phyloP scores from a whole-genome alignment of 2,888 invertebrate species.

The Cybosia mesomella region DNA sequence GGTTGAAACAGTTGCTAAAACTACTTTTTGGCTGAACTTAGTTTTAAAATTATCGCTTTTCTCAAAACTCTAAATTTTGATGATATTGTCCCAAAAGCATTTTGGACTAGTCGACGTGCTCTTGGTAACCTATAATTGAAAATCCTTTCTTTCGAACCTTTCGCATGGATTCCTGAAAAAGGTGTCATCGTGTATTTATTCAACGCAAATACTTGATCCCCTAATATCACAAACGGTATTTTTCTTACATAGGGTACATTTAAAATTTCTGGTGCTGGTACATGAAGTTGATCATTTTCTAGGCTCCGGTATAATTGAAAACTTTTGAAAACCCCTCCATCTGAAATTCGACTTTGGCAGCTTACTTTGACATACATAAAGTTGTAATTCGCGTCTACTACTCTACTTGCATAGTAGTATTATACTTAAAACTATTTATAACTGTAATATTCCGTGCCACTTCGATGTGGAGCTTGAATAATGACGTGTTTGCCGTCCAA shows the following conservation, averaged over 20 bases:
- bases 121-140: too few relatives aligned
- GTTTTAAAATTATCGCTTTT: too few relatives aligned
- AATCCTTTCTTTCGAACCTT: too few relatives aligned
- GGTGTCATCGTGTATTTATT: conserved; percentile 32
- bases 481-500: conserved; percentile 38
- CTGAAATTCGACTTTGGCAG: conserved; percentile 34
- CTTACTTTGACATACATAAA: conserved; percentile 35
- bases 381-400: conserved; percentile 31
- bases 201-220: conserved; percentile 35
- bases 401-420: conserved; percentile 26
- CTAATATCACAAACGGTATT: conserved; percentile 37
- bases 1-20: too few relatives aligned
- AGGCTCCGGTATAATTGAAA: conserved; percentile 31
- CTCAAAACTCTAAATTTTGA: too few relatives aligned
- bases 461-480: conserved; percentile 11
- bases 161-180: conserved; percentile 27
- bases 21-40: too few relatives aligned
- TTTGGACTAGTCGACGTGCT: too few relatives aligned
- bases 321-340: conserved; percentile 35
- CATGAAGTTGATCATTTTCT: conserved; percentile 31
- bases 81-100: too few relatives aligned
- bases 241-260: conserved; percentile 33
- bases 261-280: conserved; percentile 26
- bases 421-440: conserved; percentile 37
- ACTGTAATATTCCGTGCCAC: conserved; percentile 29